Base-by-base conservation (phyloP, 2,797 vertebrate species). In the Myiotriccus ornatus region DNA sequence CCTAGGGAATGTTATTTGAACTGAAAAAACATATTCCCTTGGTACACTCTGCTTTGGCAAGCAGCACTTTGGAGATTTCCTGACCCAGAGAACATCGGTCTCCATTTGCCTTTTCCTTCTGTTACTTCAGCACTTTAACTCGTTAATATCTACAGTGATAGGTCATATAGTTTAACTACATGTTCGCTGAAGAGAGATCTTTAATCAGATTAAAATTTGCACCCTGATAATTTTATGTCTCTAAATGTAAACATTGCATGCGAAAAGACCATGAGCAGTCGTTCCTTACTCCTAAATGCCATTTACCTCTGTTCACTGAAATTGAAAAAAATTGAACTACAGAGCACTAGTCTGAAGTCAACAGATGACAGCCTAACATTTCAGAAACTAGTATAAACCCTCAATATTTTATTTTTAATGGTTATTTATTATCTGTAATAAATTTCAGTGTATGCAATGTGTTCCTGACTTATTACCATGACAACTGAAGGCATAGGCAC, bases 401-500 rank as follows among this genome's bases (percentile, higher is more conserved):
- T n/a, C n/a, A 50, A 21, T 68, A 47, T 74, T 84, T 88, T 44
- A 53, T 69, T 78, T 84, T 53, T 63, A 83, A 86, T 55, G 22
- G 81, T 39, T 75, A 84, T 74, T 95, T 91, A 75, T 94, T 70
- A 84, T 80, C 74, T 87, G 81, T 65, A 87, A 78, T 82, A 81
- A 62, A 75, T 93, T 87, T 93, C 70, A 70, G 47, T 60, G 55
- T 73, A 88, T 64, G 71, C 47, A 83, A 37, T 63, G 23, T 79
- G 56, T 81, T 73, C 49, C 57, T 92, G 69, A 88, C 46, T 82
- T 82, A 87, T 94, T 95, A 93, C 95, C 70, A 94, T 88, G 90
- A 86, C 91, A 91, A 94, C 94, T 76, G 77, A 86, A 94, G 86
- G 82, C 70, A 69, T 0, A 46, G 65, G 85, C 59, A 87, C 55